Evolutionary conservation across 2,888 invertebrate species (phyloP).

Genomic region (Scrobipalpa costella): DNA sequence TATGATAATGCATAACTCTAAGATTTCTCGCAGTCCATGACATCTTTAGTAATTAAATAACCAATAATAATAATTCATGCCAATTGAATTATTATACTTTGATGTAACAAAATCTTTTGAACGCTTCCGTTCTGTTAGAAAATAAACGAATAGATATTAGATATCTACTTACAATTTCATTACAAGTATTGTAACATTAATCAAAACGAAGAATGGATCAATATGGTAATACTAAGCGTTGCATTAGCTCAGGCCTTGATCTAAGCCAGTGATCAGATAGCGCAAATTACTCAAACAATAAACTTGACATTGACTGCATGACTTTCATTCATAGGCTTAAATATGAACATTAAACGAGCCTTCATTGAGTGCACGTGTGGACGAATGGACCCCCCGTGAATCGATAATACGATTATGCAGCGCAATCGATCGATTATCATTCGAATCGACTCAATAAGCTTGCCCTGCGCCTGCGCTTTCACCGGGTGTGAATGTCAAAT

Average conservation of each 20-base stretch:
- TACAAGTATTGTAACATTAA: not conserved
- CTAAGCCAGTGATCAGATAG: constrained; percentile 36
- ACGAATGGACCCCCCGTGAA: constrained; percentile 60
- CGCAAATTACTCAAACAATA: constrained; percentile 35
- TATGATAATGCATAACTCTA: not conserved
- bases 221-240: constrained; percentile 22
- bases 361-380: constrained; percentile 39
- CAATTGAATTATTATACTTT: too few species aligned
- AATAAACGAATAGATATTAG: not conserved
- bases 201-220: constrained; percentile 12
- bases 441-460: constrained; percentile 61
- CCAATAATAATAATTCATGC: too few species aligned
- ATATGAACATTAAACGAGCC: constrained; percentile 37
- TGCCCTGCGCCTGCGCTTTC: constrained; percentile 71
- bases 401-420: constrained; percentile 67
- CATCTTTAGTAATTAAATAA: not conserved
- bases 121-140: too few species aligned
- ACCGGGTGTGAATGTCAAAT: constrained; percentile 73
- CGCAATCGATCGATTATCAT: constrained; percentile 63
- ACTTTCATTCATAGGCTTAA: constrained; percentile 31
- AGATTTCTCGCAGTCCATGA: not conserved
- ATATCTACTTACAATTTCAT: not conserved
- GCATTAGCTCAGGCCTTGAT: constrained; percentile 32
- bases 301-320: constrained; percentile 36
- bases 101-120: too few species aligned